Evolutionary conservation across 2,797 vertebrate genomes (phyloP), one percentile per base, ranked within the genome.

Genomic region (Gephyroberyx darwinii): DNA sequence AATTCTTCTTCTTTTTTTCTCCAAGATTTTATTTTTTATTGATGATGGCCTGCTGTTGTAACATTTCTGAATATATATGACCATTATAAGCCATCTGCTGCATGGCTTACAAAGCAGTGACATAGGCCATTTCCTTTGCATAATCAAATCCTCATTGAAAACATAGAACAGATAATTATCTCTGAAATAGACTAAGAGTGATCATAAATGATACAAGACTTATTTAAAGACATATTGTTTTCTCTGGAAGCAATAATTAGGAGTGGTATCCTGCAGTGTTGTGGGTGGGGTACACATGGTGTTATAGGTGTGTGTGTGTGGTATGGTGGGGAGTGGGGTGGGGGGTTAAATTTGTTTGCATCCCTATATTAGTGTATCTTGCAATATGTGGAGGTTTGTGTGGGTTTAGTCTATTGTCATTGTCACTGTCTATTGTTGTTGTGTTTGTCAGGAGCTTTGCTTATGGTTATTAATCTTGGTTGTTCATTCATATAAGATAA

Each of bases 31-130:
- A 39, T 65, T 58, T 59, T 33, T 59, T 71, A 75, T 48, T 71
- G 69, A 71, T 14, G 41, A 58, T 57, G 53, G 39, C 56, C 63
- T 69, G 61, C 65, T 64, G 56, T 51, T 79, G 52, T 58, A 67
- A 70, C 31, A 31, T 66, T 61, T 67, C 19, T 53, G 35, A 69
- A 51, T 65, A 65, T 73, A 16, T 47, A 4, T 26, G 22, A 54
- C 84, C n/a, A 83, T 76, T 62, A 55, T 22, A 43, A 65, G 13
- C 73, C 65, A 83, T 84, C 17, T 84, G 73, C 69, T 66, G 71
- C 48, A 55, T 65, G 20, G n/a, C 50, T 57, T 43, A 48, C 63
- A 62, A 55, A 78, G 57, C 55, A 67, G 13, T 60, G 57, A 51
- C 14, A 35, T 57, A 8, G 47, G 41, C 2, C 47, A 3, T 56